A percentile compares a stretch with the other conserved stretches of the same genome.
phyloP scores from a whole-genome alignment of 2,797 vertebrate genomes.

The Macropus fuliginosus region DNA sequence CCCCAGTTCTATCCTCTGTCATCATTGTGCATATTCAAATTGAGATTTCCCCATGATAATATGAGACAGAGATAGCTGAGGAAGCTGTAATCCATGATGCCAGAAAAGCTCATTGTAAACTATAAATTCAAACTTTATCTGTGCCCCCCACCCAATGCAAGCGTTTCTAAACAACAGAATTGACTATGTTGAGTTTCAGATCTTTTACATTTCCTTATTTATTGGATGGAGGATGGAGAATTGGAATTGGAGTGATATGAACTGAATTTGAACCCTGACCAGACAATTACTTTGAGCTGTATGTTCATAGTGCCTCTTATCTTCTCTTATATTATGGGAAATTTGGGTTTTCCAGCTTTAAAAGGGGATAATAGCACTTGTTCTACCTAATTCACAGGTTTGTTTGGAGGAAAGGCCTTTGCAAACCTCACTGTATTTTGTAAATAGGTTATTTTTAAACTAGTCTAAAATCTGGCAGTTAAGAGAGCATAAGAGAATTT shows the following conservation, averaged over 20 bases:
- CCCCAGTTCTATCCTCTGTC: neutral
- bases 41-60: neutral
- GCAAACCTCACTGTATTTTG: neutral
- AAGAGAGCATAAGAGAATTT: slow-evolving; percentile 23
- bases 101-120: neutral
- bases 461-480: slow-evolving; percentile 50
- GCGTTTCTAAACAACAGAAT: neutral
- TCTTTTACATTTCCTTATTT: neutral
- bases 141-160: neutral
- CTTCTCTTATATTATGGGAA: neutral
- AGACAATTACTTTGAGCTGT: neutral
- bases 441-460: neutral
- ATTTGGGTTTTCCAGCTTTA: neutral
- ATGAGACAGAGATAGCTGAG: neutral
- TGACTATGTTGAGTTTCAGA: neutral
- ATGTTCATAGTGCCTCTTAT: neutral
- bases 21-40: neutral
- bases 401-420: neutral
- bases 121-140: neutral
- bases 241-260: neutral
- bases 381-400: neutral
- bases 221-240: neutral
- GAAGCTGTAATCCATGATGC: neutral
- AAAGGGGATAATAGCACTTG: neutral
- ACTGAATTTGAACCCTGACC: neutral